Evolutionary conservation across 2,797 vertebrate species (phyloP).

Genomic region (Cyprinodon diabolis): DNA sequence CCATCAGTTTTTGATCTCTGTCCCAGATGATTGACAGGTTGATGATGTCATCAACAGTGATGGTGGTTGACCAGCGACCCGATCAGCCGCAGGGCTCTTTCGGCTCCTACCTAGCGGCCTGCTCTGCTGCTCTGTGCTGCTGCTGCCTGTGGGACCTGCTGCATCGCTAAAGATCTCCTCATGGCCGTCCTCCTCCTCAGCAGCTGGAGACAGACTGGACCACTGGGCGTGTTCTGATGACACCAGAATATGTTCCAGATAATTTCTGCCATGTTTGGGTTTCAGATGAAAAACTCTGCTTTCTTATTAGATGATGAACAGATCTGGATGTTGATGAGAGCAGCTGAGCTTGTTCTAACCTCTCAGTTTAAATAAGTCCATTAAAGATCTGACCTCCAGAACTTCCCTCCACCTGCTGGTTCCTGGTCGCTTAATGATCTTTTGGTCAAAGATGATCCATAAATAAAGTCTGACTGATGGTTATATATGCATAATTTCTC

Average conservation of each 20-base stretch:
- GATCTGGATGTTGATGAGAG: neutral
- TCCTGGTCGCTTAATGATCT: too few relatives aligned
- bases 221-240: neutral
- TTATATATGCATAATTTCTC: too few relatives aligned
- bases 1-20: neutral
- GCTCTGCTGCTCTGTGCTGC: constrained; percentile 91
- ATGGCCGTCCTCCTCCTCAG: neutral
- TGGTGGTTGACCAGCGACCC: constrained; percentile 30
- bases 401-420: too few relatives aligned
- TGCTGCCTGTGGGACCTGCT: constrained; percentile 95
- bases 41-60: constrained; percentile 42
- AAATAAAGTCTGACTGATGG: too few relatives aligned
- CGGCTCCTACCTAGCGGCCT: constrained; percentile 83
- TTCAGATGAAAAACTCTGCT: neutral
- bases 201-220: neutral
- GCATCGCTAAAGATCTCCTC: constrained; percentile 29
- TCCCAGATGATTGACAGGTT: neutral
- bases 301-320: neutral
- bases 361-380: too few relatives aligned
- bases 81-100: neutral
- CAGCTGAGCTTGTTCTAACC: neutral
- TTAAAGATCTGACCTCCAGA: too few relatives aligned
- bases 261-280: neutral
- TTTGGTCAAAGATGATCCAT: too few relatives aligned
- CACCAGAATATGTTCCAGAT: neutral